These are phyloP conservation scores for Drosophila monieri DNA, from an alignment of 2,888 invertebrate species.

Conservation along the genomic window DNA sequence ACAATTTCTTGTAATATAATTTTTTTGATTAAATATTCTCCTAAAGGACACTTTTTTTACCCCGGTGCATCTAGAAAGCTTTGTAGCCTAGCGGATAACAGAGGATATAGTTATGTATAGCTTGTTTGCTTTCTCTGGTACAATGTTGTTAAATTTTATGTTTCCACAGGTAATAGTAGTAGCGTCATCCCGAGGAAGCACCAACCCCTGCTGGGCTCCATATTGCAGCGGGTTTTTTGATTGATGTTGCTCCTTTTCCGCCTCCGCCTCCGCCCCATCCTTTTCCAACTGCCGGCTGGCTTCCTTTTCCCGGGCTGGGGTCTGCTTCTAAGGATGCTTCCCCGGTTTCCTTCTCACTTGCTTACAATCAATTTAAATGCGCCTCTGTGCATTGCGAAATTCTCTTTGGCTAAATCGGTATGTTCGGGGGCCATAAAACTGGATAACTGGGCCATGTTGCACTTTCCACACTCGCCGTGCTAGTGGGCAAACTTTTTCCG, in stretches of 20 bases:
- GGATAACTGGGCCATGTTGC: conserved; percentile 63
- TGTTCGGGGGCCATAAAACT: conserved; percentile 64
- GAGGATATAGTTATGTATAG: conserved; percentile 73
- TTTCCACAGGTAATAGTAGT: conserved; percentile 65
- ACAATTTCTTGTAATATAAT: background rate
- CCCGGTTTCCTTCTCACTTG: conserved; percentile 36
- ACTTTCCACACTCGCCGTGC: conserved; percentile 13
- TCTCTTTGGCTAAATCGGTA: conserved; percentile 64
- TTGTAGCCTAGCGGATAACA: conserved; percentile 50
- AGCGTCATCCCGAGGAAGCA: conserved; percentile 18
- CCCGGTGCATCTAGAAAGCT: background rate
- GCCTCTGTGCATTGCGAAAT: conserved; percentile 75
- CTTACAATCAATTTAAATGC: conserved; percentile 76
- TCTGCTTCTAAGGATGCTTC: conserved; percentile 31
- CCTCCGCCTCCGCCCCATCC: conserved; percentile 18
- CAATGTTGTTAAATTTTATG: conserved; percentile 71
- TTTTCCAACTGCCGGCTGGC: conserved; percentile 32
- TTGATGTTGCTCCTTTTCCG: conserved; percentile 53
- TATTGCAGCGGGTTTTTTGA: conserved; percentile 37
- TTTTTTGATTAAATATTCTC: background rate
- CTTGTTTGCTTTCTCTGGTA: conserved; percentile 47
- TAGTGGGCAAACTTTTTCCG: conserved; percentile 41
- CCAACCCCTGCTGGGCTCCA: conserved; percentile 16
- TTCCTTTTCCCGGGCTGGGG: conserved; percentile 47
- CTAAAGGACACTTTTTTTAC: background rate